Conservation (phyloP, 1,140 invertebrate genomes). For the Lepidurus couesii region DNA sequence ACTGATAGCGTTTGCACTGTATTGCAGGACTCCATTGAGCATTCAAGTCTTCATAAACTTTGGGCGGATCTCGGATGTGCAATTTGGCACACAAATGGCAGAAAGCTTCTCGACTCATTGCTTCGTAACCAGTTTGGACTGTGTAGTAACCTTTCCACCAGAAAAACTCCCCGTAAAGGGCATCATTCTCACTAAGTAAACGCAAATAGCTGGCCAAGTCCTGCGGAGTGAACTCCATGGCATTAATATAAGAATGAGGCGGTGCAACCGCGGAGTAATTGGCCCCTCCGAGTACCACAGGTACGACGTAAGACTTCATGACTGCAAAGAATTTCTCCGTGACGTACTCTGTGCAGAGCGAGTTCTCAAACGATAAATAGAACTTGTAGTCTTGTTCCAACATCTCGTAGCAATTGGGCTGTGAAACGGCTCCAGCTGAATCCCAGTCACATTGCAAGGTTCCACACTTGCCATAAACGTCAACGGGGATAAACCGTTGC, state of each 20-base stretch:
- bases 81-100: slow-evolving; percentile 32
- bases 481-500: slow-evolving; percentile 47
- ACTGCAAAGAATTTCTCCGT: slow-evolving; percentile 46
- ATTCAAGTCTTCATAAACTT: background rate
- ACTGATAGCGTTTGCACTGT: background rate
- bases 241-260: slow-evolving; percentile 45
- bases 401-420: slow-evolving; percentile 38
- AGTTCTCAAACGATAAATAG: slow-evolving; percentile 46
- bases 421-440: background rate
- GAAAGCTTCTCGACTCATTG: slow-evolving; percentile 22
- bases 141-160: slow-evolving; percentile 43
- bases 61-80: background rate
- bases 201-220: slow-evolving; percentile 46
- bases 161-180: slow-evolving; percentile 48
- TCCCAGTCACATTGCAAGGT: slow-evolving; percentile 33
- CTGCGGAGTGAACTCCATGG: slow-evolving; percentile 47
- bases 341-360: slow-evolving; percentile 45
- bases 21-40: slow-evolving; percentile 11
- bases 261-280: slow-evolving; percentile 44
- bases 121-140: slow-evolving; percentile 28
- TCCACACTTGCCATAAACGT: slow-evolving; percentile 53
- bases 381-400: slow-evolving; percentile 41
- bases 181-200: slow-evolving; percentile 44
- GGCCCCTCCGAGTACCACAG: slow-evolving; percentile 44
- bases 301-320: slow-evolving; percentile 42